Base-by-base conservation (phyloP, 2,888 invertebrate genomes). In the Leucophora obtusa region DNA sequence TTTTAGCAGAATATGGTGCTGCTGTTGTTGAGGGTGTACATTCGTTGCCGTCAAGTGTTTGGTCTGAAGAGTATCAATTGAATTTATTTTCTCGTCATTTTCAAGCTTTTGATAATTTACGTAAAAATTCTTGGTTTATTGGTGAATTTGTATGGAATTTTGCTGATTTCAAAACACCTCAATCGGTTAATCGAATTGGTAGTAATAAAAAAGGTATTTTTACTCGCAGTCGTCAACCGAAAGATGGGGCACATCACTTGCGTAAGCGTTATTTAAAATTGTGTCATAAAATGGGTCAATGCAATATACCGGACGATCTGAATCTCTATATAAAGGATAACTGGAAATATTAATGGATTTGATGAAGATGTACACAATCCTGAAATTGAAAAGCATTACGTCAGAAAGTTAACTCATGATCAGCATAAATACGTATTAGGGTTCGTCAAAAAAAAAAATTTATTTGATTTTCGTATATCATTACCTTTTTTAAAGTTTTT, bases 1-100 rank as follows among this genome's bases (percentile, higher is more conserved):
- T 99, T 68, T 95, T 99, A 92, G 94, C 96, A 0, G 99, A 99
- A 89, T 99, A 99, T 89, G 99, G 99, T 0, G 98, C 97, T 0
- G 99, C 98, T 85, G 96, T 98, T 0, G 92, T 98, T 83, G 93
- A 96, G 60, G 99, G 99, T 56, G 91, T 98, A 82, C 98, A 98
- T 91, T 92, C 94, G 90, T 87, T 92, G 77, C 96, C 96, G 0
- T 92, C 93, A 24, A 96, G 94, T 88, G 94, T 98, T 24, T 99
- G 98, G 95, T 96, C 97, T 0, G 99, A 99, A 90, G 98, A 99
- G 87, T 99, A 96, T 89, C 99, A 99, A 91, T 93, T 93, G 0
- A 94, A 95, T 56, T 89, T 97, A 68, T 92, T 98, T 88, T 93
- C 95, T 0, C 93, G 95, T 85, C 97, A 98, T 87, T 98, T 99